phyloP scores from a whole-genome alignment of 1,140 invertebrate species.

The Temnothorax nylanderi region DNA sequence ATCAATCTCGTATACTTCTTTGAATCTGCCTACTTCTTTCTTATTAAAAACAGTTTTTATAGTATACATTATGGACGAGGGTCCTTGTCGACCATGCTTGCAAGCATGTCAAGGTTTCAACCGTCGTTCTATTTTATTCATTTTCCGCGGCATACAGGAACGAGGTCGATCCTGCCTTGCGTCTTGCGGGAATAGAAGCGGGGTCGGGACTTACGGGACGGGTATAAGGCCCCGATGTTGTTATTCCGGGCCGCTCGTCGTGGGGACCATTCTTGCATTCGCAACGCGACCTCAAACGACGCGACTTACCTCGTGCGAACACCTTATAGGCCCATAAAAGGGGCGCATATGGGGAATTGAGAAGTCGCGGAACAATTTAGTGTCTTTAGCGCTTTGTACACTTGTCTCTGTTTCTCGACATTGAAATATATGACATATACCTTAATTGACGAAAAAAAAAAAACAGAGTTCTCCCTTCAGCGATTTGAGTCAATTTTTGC shows the following conservation, averaged over 20 bases:
- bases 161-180: conserved; percentile 62
- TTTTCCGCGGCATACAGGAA: conserved; percentile 50
- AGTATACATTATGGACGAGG: conserved; percentile 67
- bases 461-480: background rate
- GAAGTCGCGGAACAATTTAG: conserved; percentile 53
- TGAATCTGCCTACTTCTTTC: conserved; percentile 49
- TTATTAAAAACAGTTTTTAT: conserved; percentile 72
- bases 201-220: conserved; percentile 34
- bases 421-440: conserved; percentile 12
- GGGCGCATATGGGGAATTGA: conserved; percentile 53
- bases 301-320: conserved; percentile 36
- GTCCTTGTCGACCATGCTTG: conserved; percentile 58
- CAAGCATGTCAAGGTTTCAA: conserved; percentile 74
- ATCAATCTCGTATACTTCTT: conserved; percentile 53
- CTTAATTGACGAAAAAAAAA: background rate
- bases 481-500: background rate
- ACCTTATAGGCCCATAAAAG: conserved; percentile 72
- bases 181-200: conserved; percentile 63
- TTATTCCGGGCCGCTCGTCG: conserved; percentile 40
- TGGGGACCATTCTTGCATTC: conserved; percentile 50
- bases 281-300: conserved; percentile 42
- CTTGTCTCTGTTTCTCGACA: conserved; percentile 52
- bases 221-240: conserved; percentile 57
- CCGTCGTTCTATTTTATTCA: conserved; percentile 79
- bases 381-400: conserved; percentile 43